These are phyloP conservation scores for Zootermopsis nevadensis DNA, from an alignment of 2,888 invertebrate genomes.

Conservation along the genomic window DNA sequence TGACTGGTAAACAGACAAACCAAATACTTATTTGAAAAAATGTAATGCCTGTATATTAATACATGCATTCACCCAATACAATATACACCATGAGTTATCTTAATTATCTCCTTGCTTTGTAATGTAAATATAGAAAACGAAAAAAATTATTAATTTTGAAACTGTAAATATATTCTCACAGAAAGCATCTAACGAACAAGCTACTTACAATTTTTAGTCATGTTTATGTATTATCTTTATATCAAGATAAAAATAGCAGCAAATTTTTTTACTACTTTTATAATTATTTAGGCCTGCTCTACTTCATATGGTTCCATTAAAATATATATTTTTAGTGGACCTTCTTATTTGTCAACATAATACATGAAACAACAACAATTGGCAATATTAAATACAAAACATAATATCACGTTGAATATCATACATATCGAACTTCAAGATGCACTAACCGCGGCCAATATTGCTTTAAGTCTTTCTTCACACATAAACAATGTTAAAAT, in stretches of 20 bases:
- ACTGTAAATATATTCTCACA: neutral
- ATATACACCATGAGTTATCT: no score
- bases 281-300: constrained; percentile 43
- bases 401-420: neutral
- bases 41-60: no score
- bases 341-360: constrained; percentile 35
- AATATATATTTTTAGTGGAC: constrained; percentile 23
- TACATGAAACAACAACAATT: neutral
- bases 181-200: neutral
- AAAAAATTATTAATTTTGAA: no score
- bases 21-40: no score
- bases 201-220: neutral
- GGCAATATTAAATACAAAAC: constrained; percentile 1
- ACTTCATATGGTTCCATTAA: constrained; percentile 38
- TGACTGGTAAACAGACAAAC: no score
- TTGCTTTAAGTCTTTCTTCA: neutral
- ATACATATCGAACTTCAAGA: neutral
- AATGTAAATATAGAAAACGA: no score
- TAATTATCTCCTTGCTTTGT: no score
- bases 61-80: no score
- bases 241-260: neutral
- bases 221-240: neutral
- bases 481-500: neutral
- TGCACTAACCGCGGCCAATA: neutral
- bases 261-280: neutral